A percentile compares a stretch with the other conserved stretches of the same genome.
Evolutionary conservation across 1,140 invertebrate genomes (phyloP).

Genomic region (Calephelis virginiensis): DNA sequence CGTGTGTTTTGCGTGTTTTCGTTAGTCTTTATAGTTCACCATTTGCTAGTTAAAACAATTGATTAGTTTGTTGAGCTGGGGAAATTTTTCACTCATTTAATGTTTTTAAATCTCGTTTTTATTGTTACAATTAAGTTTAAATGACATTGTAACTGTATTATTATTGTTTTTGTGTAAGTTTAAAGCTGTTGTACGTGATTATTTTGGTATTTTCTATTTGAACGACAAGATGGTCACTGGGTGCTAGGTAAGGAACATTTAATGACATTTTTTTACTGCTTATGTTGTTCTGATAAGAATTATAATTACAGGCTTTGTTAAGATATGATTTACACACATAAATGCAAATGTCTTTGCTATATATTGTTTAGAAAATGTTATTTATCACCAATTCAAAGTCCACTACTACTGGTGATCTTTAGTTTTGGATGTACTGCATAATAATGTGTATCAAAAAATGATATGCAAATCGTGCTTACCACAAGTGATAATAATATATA

Average conservation of each 20-base stretch:
- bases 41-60: slow-evolving; percentile 45
- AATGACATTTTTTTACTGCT: slow-evolving; percentile 33
- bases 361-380: no score
- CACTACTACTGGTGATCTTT: not conserved
- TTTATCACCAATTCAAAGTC: slow-evolving; percentile 1
- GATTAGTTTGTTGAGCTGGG: slow-evolving; percentile 41
- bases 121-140: slow-evolving; percentile 53
- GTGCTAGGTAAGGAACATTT: slow-evolving; percentile 35
- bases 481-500: no score
- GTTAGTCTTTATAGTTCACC: slow-evolving; percentile 45
- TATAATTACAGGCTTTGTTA: slow-evolving; percentile 28
- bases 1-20: slow-evolving; percentile 50
- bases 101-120: slow-evolving; percentile 46
- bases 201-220: slow-evolving; percentile 36
- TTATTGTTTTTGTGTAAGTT: slow-evolving; percentile 51
- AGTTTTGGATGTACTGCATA: no score
- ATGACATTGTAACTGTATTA: slow-evolving; percentile 44
- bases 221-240: slow-evolving; percentile 50
- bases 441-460: no score
- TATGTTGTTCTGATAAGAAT: slow-evolving; percentile 35
- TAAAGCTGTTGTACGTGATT: slow-evolving; percentile 39
- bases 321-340: slow-evolving; percentile 12
- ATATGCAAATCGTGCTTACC: no score
- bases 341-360: not conserved
- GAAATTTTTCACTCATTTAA: slow-evolving; percentile 47